Conservation (phyloP, 2,888 invertebrate genomes). For the Polyploca ridens region DNA sequence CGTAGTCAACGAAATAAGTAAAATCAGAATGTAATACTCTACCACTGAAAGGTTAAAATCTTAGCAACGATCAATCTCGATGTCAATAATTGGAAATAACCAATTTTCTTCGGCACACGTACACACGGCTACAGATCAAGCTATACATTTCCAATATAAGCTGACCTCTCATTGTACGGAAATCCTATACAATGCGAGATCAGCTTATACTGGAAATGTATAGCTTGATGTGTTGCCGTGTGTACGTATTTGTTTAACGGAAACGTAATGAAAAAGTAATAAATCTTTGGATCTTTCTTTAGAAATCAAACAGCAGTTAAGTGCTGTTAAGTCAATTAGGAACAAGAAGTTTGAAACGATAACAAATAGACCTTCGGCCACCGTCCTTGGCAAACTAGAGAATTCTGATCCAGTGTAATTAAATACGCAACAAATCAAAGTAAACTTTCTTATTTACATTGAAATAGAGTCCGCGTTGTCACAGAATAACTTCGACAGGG, state of each 20-base stretch:
- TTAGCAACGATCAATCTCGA: not conserved
- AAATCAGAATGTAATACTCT: not conserved
- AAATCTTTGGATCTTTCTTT: not conserved
- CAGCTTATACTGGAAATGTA: too few species aligned
- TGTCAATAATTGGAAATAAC: constrained; percentile 2
- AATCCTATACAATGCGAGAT: too few species aligned
- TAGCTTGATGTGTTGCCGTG: too few species aligned
- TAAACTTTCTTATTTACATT: not conserved
- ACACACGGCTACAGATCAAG: too few species aligned
- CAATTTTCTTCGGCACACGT: not conserved
- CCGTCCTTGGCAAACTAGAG: not conserved
- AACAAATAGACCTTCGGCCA: not conserved
- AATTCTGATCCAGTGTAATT: not conserved
- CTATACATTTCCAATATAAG: too few species aligned
- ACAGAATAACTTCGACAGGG: not conserved
- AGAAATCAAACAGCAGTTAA: not conserved
- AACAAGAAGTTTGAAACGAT: not conserved
- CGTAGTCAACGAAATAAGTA: not conserved
- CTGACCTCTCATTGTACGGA: too few species aligned
- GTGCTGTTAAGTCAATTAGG: constrained; percentile 1
- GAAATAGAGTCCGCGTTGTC: not conserved
- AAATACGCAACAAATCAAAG: not conserved
- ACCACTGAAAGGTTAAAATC: not conserved
- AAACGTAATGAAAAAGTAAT: constrained; percentile 4
- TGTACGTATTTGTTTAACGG: not conserved